These are phyloP conservation scores for Aelia acuminata DNA, from an alignment of 2,888 invertebrate genomes.

Conservation along the genomic window DNA sequence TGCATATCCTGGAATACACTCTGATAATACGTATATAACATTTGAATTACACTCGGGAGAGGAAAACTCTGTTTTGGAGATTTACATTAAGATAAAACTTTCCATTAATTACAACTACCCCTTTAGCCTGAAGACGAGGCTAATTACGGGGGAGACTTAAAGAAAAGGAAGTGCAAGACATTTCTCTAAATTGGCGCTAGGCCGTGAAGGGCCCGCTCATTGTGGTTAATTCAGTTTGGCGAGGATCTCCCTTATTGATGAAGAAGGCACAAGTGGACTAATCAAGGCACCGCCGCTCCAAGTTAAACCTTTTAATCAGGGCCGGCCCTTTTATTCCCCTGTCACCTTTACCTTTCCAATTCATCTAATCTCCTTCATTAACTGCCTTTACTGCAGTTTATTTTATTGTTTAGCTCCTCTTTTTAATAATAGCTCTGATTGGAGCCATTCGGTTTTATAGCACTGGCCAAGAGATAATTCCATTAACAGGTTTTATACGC, in stretches of 20 bases:
- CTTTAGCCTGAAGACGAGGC: background rate
- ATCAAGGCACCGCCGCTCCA: background rate
- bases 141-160: background rate
- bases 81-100: background rate
- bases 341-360: background rate
- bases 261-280: background rate
- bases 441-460: background rate
- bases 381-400: background rate
- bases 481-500: background rate
- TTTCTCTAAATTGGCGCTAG: conserved; percentile 10
- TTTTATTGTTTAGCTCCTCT: background rate
- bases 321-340: background rate
- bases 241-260: background rate
- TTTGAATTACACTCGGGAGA: background rate
- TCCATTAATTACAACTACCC: background rate
- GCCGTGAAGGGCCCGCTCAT: background rate
- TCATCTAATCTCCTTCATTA: conserved; percentile 6
- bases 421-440: conserved; percentile 34
- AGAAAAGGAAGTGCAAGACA: background rate
- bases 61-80: background rate
- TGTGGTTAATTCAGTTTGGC: conserved; percentile 25
- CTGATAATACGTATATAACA: too few relatives aligned
- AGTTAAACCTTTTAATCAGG: conserved; percentile 43
- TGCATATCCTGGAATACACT: too few relatives aligned
- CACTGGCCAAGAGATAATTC: background rate